Base-by-base conservation (phyloP, 1,140 invertebrate species). In the Venustaconcha ellipsiformis region DNA sequence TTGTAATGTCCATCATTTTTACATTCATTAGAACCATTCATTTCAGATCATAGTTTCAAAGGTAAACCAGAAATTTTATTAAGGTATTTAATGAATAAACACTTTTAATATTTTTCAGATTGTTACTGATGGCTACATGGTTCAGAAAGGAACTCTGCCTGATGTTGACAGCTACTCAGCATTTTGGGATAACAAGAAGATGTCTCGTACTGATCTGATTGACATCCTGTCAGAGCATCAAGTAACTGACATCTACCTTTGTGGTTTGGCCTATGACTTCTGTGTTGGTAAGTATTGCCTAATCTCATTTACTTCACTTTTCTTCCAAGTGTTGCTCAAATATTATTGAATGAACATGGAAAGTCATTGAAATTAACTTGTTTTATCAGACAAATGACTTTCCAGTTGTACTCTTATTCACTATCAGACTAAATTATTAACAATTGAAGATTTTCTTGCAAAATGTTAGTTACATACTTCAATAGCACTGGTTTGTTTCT, bases 121-220 rank as follows among this genome's bases (percentile, higher is more conserved):
- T 37, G 88, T 93, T 2, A 92, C 95, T 1, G 92, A 94, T 74
- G 94, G 94, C 20, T 92, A 95, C 37, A 95, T 95, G 89, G 94
- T 98, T 59, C 95, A 96, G 88, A 99, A 99, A 90, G 97, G 98
- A 20, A 96, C 95, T 5, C 95, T 98, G 89, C 94, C 97, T 0
- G 95, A 97, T 79, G 95, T 99, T 14, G 98, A 99, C 87, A 97
- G 96, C 1, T 99, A 99, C 90, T 99, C 97, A 0, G 98, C 97
- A 18, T 99, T 99, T 91, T 98, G 95, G 94, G 97, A 99, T 90
- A 99, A 99, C 90, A 95, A 96, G 59, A 96, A 96, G 88, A 88
- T 96, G 55, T 94, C 94, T 2, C 93, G 97, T 83, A 99, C 97
- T 8, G 94, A 94, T 23, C 90, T 99, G n/a, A 93, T 93, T 76